Evolutionary conservation across 2,113 vertebrate genomes (phyloP).

Genomic region (Scatophagus argus): DNA sequence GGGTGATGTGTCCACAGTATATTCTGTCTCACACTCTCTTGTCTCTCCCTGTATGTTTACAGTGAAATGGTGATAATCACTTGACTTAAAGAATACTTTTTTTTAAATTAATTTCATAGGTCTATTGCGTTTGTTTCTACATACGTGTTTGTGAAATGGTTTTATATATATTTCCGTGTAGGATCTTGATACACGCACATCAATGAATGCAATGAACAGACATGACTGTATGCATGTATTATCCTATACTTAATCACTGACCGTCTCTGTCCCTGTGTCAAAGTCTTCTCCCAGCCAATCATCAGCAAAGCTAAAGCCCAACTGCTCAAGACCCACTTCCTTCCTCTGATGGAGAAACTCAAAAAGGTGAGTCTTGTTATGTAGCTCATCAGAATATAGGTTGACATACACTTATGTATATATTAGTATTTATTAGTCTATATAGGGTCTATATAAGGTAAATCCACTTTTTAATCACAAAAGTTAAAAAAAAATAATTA

Average conservation of each 20-base stretch:
- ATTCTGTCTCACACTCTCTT: neutral
- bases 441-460: too few relatives aligned
- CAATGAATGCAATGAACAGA: neutral
- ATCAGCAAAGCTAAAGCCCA: slow-evolving; percentile 94
- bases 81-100: neutral
- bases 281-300: slow-evolving; percentile 98
- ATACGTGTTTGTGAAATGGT: neutral
- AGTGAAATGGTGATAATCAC: neutral
- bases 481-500: too few relatives aligned
- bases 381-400: neutral
- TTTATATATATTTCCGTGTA: neutral
- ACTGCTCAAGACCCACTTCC: slow-evolving; percentile 95
- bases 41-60: too few relatives aligned
- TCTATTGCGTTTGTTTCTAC: neutral
- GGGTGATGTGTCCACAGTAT: neutral
- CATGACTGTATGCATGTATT: too few relatives aligned
- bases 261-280: neutral
- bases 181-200: neutral
- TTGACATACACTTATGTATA: too few relatives aligned
- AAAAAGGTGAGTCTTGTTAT: slow-evolving; percentile 82
- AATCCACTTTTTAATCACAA: too few relatives aligned
- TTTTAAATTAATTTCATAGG: neutral
- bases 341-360: slow-evolving; percentile 97
- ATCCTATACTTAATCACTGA: too few relatives aligned
- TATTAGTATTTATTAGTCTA: too few relatives aligned